These are phyloP conservation scores for Todiramphus chloris DNA, from an alignment of 2,113 vertebrate species.

Conservation along the genomic window DNA sequence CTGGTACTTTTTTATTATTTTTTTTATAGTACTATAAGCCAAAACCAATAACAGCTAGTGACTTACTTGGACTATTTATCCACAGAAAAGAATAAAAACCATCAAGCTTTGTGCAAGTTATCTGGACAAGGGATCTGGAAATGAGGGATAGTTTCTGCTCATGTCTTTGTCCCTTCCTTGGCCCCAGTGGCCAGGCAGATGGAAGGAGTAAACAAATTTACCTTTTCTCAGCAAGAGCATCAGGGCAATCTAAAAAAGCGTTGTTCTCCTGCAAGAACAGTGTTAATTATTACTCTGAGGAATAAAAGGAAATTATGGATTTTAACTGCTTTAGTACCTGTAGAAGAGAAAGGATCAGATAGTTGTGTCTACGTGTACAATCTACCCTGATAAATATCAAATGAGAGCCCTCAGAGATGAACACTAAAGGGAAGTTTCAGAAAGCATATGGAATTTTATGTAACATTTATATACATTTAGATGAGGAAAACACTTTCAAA, in stretches of 20 bases:
- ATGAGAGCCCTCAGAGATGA: background rate
- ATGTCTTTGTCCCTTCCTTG: background rate
- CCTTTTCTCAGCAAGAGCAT: background rate
- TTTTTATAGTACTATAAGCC: background rate
- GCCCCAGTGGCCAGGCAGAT: background rate
- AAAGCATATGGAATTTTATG: background rate
- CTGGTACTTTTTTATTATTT: background rate
- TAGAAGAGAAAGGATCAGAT: background rate
- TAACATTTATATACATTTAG: background rate
- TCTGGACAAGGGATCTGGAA: background rate
- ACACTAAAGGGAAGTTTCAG: background rate
- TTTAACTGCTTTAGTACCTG: background rate
- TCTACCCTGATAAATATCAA: background rate
- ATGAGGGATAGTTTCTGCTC: background rate
- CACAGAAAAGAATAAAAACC: background rate
- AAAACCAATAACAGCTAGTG: background rate
- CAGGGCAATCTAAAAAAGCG: background rate
- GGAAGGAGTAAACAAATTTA: background rate
- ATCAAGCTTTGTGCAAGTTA: background rate
- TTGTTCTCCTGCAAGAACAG: background rate
- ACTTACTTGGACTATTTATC: background rate
- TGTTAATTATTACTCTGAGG: background rate
- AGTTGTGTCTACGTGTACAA: fast-evolving
- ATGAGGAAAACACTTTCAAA: background rate
- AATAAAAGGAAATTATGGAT: background rate